phyloP scores from a whole-genome alignment of 1,140 invertebrate species.

The Eumaeus atala region DNA sequence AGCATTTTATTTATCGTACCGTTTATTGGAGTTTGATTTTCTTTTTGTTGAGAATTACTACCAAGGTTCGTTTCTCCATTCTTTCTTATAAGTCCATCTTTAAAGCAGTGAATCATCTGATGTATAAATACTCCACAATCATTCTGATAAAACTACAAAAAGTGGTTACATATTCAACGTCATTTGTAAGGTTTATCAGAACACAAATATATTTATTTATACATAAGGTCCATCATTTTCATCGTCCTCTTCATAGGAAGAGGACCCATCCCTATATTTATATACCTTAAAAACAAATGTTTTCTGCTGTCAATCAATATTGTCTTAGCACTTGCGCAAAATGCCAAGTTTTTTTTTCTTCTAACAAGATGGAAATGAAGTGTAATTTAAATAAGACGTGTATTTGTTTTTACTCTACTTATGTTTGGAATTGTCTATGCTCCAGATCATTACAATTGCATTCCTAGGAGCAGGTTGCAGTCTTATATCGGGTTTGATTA shows the following conservation, averaged over 20 bases:
- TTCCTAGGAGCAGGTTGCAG: constrained; percentile 9
- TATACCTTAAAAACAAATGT: neutral
- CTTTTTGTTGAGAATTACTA: neutral
- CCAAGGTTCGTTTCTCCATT: neutral
- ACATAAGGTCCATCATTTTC: neutral
- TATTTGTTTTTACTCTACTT: neutral
- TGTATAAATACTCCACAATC: neutral
- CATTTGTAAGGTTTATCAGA: too few species aligned
- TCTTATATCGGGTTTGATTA: constrained; percentile 9
- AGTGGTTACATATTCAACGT: neutral
- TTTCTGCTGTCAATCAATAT: neutral
- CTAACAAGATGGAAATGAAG: constrained; percentile 7
- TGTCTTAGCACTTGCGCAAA: neutral
- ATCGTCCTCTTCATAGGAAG: neutral
- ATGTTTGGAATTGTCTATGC: neutral
- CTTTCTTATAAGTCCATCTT: neutral
- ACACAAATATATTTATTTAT: too few species aligned
- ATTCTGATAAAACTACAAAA: neutral
- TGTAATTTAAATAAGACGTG: neutral
- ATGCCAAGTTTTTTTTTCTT: neutral
- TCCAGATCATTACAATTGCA: constrained; percentile 8
- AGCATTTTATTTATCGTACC: constrained; percentile 3
- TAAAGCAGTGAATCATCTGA: neutral
- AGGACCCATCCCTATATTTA: neutral
- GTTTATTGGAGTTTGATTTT: neutral